phyloP scores from a whole-genome alignment of 2,888 invertebrate genomes.

The Tinea trinotella region DNA sequence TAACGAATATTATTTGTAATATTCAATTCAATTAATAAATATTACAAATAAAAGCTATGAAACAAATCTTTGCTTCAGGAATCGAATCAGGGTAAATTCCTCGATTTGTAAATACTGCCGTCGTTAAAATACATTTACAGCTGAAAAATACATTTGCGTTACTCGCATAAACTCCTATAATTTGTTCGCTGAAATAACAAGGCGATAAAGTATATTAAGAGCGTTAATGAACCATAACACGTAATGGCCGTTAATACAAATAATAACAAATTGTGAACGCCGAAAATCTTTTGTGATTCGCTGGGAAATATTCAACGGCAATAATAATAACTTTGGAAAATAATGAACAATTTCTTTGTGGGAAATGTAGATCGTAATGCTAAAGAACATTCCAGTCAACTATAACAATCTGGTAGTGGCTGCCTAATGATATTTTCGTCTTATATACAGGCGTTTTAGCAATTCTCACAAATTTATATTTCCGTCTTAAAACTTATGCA shows the following conservation, averaged over 20 bases:
- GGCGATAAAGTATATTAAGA: conserved; percentile 8
- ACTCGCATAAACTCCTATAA: not conserved
- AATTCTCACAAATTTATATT: conserved; percentile 3
- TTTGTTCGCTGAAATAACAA: conserved; percentile 4
- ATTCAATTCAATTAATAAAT: too few species aligned
- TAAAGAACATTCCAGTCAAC: not conserved
- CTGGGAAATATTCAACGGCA: not conserved
- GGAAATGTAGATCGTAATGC: not conserved
- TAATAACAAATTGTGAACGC: conserved; percentile 10
- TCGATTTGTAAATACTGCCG: too few species aligned
- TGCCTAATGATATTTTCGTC: not conserved
- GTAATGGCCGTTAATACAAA: conserved; percentile 11
- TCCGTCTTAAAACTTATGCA: not conserved
- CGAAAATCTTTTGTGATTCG: conserved; percentile 4
- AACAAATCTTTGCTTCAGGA: too few species aligned
- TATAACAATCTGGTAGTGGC: conserved; percentile 3
- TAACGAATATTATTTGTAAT: too few species aligned
- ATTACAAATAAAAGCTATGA: too few species aligned
- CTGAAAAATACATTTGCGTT: not conserved
- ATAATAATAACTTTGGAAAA: not conserved
- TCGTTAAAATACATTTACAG: not conserved
- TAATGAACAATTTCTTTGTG: conserved; percentile 9
- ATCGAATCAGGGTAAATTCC: too few species aligned
- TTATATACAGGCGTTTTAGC: not conserved
- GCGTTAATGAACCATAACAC: conserved; percentile 14